Evolutionary conservation across 1,140 invertebrate genomes (phyloP), one percentile per base, ranked within the genome.

Genomic region (Drosophila persimilis): DNA sequence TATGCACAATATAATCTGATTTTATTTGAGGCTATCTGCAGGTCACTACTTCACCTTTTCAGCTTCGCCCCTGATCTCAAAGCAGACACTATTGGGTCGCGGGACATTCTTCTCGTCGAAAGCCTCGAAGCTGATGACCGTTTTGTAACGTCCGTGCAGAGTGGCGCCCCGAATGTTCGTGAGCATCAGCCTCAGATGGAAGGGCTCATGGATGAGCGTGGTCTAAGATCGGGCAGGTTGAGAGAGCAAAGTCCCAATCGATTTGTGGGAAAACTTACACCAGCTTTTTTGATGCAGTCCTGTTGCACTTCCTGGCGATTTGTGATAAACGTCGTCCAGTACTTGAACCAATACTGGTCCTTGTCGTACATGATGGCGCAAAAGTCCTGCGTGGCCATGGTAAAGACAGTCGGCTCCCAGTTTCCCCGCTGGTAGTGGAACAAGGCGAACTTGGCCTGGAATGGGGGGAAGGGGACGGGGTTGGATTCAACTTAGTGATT

Each of bases 261-360:
- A 3, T 39, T 1, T 11, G 1, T 2, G 5, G 24, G 17, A 3
- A 2, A 9, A 69, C 80, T 85, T 59, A 85, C 81, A n/a, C 73
- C 81, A 9, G 17, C 22, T 1, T 43, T 39, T n/a, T 44, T 44
- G 1, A 85, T 0, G 20, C 81, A 85, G 3, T 69, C 29, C 2
- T 22, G 7, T 22, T 61, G 1, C 2, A 77, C 47, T 0, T 64
- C 58, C 0, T 35, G 9, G 3, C 22, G 3, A 51, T 85, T 64
- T 3, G 11, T 17, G 1, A 85, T 44, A 9, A 31, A 26, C 4
- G 0, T 17, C 2, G 59, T 72, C 73, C 74, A 85, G 13, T 48
- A 62, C n/a, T 78, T 74, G 9, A 55, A 85, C 81, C 81, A 85
- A 53, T 86, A 85, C 15, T 86, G 59, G 46, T 75, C 61, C 53